Base-by-base conservation (phyloP, 2,888 invertebrate genomes). In the Synergus itoensis region DNA sequence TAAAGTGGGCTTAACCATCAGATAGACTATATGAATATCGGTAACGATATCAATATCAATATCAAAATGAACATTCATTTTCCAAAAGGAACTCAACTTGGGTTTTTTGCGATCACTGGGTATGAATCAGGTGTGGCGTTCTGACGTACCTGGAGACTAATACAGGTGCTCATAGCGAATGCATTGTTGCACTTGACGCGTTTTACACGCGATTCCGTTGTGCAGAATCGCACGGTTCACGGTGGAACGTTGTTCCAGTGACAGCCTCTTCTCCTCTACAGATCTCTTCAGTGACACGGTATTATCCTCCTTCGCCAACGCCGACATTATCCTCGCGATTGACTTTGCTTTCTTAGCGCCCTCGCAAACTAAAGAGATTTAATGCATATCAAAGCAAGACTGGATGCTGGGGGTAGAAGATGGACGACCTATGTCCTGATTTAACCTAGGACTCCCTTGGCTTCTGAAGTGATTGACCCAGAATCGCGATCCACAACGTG, bases 191-290 rank as follows among this genome's bases (percentile, higher is more conserved):
- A 89, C 89, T 90, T 89, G 89, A 90, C 87, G 89, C 87, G 87
- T 85, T 86, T 86, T 86, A 87, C 88, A 88, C 87, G 87, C 88
- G 87, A 88, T 89, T 87, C 86, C 88, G 86, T 84, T 84, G 82
- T 82, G 82, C 77, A 81, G 85, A 87, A 88, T 87, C 81, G 84
- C 78, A 78, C 76, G 77, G 90, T 90, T 90, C 90, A 90, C 87
- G 90, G 90, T 86, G 86, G 89, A 87, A 89, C 89, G 87, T 89
- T 89, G 90, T 90, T 90, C 90, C 88, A 90, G 89, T 90, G 89
- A 87, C 86, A 87, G 86, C 81, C 78, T 80, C 83, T 77, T 83
- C 81, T 81, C 80, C 76, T 82, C 75, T 77, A 62, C 64, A 69
- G 41, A 77, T 76, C 69, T 82, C 78, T 14, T 41, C 41, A 36